A percentile compares a stretch with the other conserved stretches of the same genome.
These are phyloP conservation scores for Syrphus vitripennis DNA, from an alignment of 2,888 invertebrate species.

Conservation along the genomic window DNA sequence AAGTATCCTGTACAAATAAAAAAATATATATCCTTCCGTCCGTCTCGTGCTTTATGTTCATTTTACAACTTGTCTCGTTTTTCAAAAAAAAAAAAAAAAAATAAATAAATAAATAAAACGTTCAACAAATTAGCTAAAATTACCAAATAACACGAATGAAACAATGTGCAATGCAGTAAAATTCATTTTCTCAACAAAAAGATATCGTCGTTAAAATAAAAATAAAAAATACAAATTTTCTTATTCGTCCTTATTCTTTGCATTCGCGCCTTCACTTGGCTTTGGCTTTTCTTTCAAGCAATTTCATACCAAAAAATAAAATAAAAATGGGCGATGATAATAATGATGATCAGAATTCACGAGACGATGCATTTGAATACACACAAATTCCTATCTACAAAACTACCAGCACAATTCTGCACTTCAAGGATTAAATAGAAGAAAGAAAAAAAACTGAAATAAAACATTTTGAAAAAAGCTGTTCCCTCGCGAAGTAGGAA, in stretches of 20 bases:
- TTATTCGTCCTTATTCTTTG: background rate
- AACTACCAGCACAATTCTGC: background rate
- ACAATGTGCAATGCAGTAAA: conserved; percentile 66
- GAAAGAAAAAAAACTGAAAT: background rate
- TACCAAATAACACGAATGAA: conserved; percentile 63
- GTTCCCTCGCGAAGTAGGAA: conserved; percentile 24
- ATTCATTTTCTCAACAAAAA: conserved; percentile 49
- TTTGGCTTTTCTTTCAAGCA: background rate
- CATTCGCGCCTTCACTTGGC: background rate
- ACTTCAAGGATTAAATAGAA: conserved; percentile 29
- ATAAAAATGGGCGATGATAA: conserved; percentile 25
- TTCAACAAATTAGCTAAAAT: conserved; percentile 55
- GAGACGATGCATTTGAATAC: conserved; percentile 57
- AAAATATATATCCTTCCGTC: background rate
- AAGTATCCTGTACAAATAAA: background rate
- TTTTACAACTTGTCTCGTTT: conserved; percentile 14
- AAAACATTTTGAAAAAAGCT: conserved; percentile 17
- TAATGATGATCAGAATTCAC: conserved; percentile 16
- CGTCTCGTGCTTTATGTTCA: conserved; percentile 1
- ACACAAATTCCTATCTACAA: background rate
- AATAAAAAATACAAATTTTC: background rate
- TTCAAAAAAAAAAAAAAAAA: background rate
- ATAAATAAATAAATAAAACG: background rate
- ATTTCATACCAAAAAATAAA: conserved; percentile 1
- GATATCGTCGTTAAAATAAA: conserved; percentile 4